phyloP scores from a whole-genome alignment of 1,140 invertebrate genomes.

The Eubasilissa regina region DNA sequence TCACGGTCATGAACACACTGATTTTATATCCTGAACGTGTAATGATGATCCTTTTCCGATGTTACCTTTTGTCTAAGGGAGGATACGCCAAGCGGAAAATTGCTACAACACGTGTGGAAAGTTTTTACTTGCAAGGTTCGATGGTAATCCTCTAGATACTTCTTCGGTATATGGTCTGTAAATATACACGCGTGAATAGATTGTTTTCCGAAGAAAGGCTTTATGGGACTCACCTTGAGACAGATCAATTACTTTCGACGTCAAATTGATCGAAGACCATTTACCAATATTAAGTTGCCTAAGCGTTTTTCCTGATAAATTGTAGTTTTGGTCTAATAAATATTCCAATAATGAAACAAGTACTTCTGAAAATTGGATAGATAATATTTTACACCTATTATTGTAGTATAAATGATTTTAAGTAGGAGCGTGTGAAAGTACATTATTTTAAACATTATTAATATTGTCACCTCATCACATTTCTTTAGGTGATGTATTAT shows the following conservation, averaged over 20 bases:
- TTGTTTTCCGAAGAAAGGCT: neutral
- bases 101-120: conserved; percentile 18
- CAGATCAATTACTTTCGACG: conserved; percentile 7
- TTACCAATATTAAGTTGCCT: neutral
- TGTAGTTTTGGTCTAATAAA: too few relatives aligned
- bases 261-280: neutral
- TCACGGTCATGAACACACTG: neutral
- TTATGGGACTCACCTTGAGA: conserved; percentile 5
- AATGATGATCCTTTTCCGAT: conserved; percentile 4
- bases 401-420: too few relatives aligned
- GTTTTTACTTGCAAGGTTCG: conserved; percentile 7
- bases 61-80: conserved; percentile 9
- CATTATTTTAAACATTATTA: too few relatives aligned
- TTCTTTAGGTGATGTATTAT: too few relatives aligned
- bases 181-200: neutral
- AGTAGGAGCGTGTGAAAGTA: too few relatives aligned
- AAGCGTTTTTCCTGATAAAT: too few relatives aligned
- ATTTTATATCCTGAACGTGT: neutral
- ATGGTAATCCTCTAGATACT: conserved; percentile 6
- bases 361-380: too few relatives aligned
- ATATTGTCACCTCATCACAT: too few relatives aligned
- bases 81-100: neutral
- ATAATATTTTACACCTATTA: too few relatives aligned
- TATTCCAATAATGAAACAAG: too few relatives aligned
- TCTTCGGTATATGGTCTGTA: neutral